A percentile compares a stretch with the other conserved stretches of the same genome.
Evolutionary conservation across 2,797 vertebrate genomes (phyloP).

Genomic region (Ataeniobius toweri): DNA sequence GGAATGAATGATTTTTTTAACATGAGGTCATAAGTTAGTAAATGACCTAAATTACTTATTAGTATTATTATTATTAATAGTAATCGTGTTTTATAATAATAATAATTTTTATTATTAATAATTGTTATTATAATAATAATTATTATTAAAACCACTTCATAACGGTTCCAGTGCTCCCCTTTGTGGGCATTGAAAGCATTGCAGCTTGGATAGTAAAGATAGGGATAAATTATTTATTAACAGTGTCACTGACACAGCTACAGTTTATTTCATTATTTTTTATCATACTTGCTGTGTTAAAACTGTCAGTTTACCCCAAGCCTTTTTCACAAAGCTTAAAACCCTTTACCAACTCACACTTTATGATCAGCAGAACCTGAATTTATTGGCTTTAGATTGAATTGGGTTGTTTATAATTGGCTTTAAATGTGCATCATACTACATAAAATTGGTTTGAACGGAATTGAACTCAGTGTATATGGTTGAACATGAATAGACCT

Average conservation of each 20-base stretch:
- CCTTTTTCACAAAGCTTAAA: not conserved
- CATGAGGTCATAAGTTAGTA: no score
- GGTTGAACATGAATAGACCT: not conserved
- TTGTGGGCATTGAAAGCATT: constrained; percentile 6
- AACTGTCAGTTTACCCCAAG: not conserved
- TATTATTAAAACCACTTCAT: not conserved
- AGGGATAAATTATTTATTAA: not conserved
- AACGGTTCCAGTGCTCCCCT: not conserved
- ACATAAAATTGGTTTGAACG: not conserved
- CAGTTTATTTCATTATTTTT: not conserved
- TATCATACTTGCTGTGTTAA: not conserved
- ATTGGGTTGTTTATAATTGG: not conserved
- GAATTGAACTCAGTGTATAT: not conserved
- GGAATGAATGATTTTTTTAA: no score
- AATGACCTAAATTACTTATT: no score
- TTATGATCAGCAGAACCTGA: not conserved
- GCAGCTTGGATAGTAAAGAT: not conserved
- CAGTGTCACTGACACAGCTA: no score
- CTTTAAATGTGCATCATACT: not conserved
- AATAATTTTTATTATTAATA: not conserved
- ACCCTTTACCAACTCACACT: not conserved
- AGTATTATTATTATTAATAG: no score
- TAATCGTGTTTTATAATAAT: not conserved
- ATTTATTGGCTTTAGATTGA: not conserved
- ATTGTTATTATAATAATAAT: not conserved